A percentile compares a stretch with the other conserved stretches of the same genome.
These are phyloP conservation scores for Pammene aurita DNA, from an alignment of 2,888 invertebrate species.

Conservation along the genomic window DNA sequence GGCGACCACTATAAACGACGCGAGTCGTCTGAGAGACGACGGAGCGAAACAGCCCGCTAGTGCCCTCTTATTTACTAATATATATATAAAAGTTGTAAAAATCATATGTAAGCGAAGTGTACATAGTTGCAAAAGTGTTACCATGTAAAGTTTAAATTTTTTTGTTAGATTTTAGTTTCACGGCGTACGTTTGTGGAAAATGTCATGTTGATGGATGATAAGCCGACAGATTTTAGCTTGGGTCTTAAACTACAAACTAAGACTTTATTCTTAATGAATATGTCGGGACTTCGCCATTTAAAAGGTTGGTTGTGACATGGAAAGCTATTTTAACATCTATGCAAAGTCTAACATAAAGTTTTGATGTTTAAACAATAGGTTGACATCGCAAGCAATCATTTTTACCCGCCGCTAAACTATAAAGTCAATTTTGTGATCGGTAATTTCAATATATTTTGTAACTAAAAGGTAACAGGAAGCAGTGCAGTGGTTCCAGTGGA, in stretches of 20 bases:
- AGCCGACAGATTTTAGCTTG: neutral
- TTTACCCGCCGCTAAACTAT: too few species aligned
- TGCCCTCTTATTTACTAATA: conserved; percentile 32
- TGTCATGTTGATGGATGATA: neutral
- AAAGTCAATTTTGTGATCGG: too few species aligned
- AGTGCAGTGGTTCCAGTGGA: too few species aligned
- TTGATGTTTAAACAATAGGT: neutral
- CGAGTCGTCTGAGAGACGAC: conserved; percentile 43
- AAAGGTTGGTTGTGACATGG: neutral
- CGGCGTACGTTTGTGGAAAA: conserved; percentile 7
- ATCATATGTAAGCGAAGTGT: conserved; percentile 27
- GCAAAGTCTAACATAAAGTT: neutral
- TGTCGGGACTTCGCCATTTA: neutral
- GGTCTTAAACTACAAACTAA: neutral
- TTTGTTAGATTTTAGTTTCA: conserved; percentile 28
- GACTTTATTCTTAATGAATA: neutral
- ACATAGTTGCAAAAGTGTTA: conserved; percentile 35
- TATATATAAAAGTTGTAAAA: conserved; percentile 27
- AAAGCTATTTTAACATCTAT: neutral
- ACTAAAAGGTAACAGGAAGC: too few species aligned
- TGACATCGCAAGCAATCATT: neutral
- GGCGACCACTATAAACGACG: conserved; percentile 35
- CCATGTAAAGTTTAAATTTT: conserved; percentile 29
- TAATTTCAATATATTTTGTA: too few species aligned
- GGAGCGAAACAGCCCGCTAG: conserved; percentile 44